Base-by-base conservation (phyloP, 2,113 vertebrate species). In the Macroglossus sobrinus region DNA sequence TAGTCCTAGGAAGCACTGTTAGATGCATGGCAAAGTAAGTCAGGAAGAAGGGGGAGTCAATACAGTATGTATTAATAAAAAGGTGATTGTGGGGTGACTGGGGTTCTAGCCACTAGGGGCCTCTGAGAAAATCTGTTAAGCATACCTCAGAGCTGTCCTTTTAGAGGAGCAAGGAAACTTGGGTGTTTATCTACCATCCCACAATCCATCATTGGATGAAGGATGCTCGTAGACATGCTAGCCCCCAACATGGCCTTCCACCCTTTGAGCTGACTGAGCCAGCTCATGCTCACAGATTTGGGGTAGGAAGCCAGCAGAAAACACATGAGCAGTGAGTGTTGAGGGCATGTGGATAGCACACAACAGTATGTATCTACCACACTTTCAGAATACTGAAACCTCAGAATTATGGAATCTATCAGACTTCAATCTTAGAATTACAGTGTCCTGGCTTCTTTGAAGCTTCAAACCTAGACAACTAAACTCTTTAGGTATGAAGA, bases 331-430 rank as follows among this genome's bases (percentile, higher is more conserved):
- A 26, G 0, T 3, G 21, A 45, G 43, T 22, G 33, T 40, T 15
- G 11, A 59, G 3, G 10, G 11, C 9, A 14, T 21, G 2, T 0
- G 22, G 8, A 16, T 5, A 4, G n/a, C 85, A 13, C 18, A 9
- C 33, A 0, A 21, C 22, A 33, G 26, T 9, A n/a, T n/a, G n/a
- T 0, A 50, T 35, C 4, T 16, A 21, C 63, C 5, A 1, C 18
- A 9, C 45, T 64, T 47, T 47, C 33, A 26, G n/a, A 64, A 33
- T 12, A 5, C 33, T 33, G 0, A 30, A 21, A 40, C 59, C 87
- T 75, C 43, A 6, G 22, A 33, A 28, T 43, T n/a, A 11, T 38
- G 64, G 33, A 74, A 38, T 19, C 38, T 0, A 0, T 64, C 24
- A 8, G 0, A n/a, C 30, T 64, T 14, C 30, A 11, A 18, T 5